These are phyloP conservation scores for Esox lucius DNA, from an alignment of 2,797 vertebrate species.

Conservation along the genomic window DNA sequence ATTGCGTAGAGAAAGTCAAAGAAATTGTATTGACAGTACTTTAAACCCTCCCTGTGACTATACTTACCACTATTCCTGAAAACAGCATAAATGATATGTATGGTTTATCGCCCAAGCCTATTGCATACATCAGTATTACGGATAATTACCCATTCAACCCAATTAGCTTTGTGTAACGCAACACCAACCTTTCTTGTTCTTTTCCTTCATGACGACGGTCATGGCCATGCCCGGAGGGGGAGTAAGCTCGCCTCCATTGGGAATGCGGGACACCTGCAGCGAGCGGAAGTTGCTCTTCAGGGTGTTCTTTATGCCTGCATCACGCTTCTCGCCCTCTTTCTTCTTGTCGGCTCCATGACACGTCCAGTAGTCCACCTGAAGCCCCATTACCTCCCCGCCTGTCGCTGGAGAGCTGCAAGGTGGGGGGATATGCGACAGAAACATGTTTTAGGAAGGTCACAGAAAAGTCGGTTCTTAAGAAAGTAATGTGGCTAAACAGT, in stretches of 20 bases:
- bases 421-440: neutral
- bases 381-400: constrained; percentile 79
- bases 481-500: no score
- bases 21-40: no score
- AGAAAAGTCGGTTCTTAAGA: no score
- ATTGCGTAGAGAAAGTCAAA: no score
- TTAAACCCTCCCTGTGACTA: no score
- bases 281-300: constrained; percentile 83
- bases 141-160: neutral
- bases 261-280: constrained; percentile 80
- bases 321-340: constrained; percentile 77
- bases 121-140: neutral
- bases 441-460: neutral
- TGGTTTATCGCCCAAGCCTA: no score
- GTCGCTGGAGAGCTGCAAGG: constrained; percentile 69
- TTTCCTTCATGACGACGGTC: constrained; percentile 83
- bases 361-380: constrained; percentile 84
- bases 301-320: constrained; percentile 79
- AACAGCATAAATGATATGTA: no score
- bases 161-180: no score
- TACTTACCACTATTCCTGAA: no score
- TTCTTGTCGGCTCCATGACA: constrained; percentile 76
- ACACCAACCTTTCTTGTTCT: constrained; percentile 80
- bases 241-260: constrained; percentile 72
- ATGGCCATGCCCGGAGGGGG: constrained; percentile 80